These are phyloP conservation scores for Melanaphis sacchari DNA, from an alignment of 1,140 invertebrate species.

Conservation along the genomic window DNA sequence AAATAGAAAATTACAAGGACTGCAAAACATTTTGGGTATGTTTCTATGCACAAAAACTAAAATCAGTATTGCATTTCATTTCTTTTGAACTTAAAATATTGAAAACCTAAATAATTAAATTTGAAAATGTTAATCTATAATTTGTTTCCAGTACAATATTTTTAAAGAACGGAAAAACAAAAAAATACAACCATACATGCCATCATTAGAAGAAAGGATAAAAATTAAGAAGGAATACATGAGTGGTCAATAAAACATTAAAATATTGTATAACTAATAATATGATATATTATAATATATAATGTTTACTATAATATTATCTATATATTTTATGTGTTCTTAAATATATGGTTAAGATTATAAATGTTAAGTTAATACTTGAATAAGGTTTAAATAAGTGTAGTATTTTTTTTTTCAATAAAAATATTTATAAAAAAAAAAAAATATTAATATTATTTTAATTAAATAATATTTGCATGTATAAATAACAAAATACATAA, in stretches of 20 bases:
- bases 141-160: slow-evolving; percentile 45
- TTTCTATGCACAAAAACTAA: not conserved
- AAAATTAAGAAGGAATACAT: slow-evolving; percentile 52
- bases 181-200: slow-evolving; percentile 27
- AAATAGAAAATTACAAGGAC: slow-evolving; percentile 73
- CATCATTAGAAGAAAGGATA: slow-evolving; percentile 42
- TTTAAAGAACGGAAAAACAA: slow-evolving; percentile 28
- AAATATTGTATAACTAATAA: slow-evolving; percentile 1
- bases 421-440: not conserved
- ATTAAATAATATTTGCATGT: slow-evolving; percentile 16
- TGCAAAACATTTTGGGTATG: slow-evolving; percentile 72
- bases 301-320: not conserved
- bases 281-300: slow-evolving; percentile 20
- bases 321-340: not conserved
- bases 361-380: not conserved
- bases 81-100: too few relatives aligned
- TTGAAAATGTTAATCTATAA: not conserved
- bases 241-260: not conserved
- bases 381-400: not conserved
- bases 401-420: not conserved
- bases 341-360: slow-evolving; percentile 24
- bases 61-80: too few relatives aligned
- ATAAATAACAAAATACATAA: slow-evolving; percentile 19
- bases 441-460: not conserved
- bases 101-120: too few relatives aligned